Evolutionary conservation across 2,797 vertebrate genomes (phyloP).

Genomic region (Anomalospiza imberbis): DNA sequence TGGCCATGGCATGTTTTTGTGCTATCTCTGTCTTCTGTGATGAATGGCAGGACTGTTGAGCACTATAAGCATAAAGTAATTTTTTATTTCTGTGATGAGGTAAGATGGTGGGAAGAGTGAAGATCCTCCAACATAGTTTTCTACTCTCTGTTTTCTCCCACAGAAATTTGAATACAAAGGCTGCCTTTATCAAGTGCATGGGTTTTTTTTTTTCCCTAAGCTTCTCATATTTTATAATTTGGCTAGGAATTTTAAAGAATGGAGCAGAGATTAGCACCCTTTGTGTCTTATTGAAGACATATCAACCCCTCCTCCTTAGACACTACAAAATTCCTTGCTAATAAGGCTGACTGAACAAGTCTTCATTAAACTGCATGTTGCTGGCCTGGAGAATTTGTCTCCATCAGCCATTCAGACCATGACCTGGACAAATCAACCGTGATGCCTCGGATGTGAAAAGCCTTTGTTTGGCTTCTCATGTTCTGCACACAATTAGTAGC

Average conservation of each 20-base stretch:
- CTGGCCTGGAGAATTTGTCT: slow-evolving; percentile 8
- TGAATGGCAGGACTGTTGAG: not conserved
- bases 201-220: not conserved
- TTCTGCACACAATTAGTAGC: slow-evolving; percentile 46
- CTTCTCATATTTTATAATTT: slow-evolving; percentile 11
- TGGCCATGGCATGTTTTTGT: not conserved
- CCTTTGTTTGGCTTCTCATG: slow-evolving; percentile 45
- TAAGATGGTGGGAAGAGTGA: not conserved
- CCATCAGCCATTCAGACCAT: not conserved
- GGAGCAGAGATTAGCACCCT: slow-evolving; percentile 27
- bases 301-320: slow-evolving; percentile 1
- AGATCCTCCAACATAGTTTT: not conserved
- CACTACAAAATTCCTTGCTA: slow-evolving; percentile 23
- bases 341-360: slow-evolving; percentile 56
- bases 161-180: slow-evolving; percentile 1
- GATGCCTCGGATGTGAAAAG: slow-evolving; percentile 41
- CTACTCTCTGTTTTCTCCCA: not conserved
- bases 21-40: not conserved
- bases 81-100: not conserved
- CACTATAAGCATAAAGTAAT: not conserved
- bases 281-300: slow-evolving; percentile 41
- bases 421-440: slow-evolving; percentile 41
- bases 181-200: not conserved
- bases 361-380: slow-evolving; percentile 59
- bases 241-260: slow-evolving; percentile 38